phyloP scores from a whole-genome alignment of 1,140 invertebrate genomes.

The Drosophila pachea region DNA sequence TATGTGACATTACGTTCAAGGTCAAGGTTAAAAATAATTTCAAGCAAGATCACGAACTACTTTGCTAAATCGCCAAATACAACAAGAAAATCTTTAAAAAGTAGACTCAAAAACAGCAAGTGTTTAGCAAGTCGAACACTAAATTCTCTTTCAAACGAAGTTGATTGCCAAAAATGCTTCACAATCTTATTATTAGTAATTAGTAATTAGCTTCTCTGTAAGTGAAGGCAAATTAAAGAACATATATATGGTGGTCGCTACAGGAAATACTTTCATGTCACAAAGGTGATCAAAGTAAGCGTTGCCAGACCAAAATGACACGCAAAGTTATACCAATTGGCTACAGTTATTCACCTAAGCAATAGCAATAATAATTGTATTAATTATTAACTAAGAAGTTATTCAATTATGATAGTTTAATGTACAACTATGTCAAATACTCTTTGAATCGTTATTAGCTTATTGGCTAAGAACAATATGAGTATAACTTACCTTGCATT shows the following conservation, averaged over 20 bases:
- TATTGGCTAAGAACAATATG: neutral
- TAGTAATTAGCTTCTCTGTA: too few species aligned
- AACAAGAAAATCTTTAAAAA: neutral
- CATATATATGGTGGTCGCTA: neutral
- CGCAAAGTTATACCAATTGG: conserved; percentile 64
- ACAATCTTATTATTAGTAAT: too few species aligned
- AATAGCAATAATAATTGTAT: too few species aligned
- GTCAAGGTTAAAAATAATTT: conserved; percentile 56
- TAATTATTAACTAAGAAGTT: too few species aligned
- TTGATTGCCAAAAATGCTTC: too few species aligned
- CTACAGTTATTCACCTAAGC: neutral
- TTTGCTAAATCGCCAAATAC: neutral
- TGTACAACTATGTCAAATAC: neutral
- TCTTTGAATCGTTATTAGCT: neutral
- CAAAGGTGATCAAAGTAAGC: too few species aligned
- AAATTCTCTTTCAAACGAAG: neutral
- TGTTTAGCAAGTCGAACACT: neutral
- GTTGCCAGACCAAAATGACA: conserved; percentile 43
- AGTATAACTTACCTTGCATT: conserved; percentile 83
- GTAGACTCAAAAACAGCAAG: neutral
- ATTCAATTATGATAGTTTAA: too few species aligned
- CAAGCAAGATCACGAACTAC: conserved; percentile 21
- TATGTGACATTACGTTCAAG: conserved; percentile 48
- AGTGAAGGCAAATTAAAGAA: neutral
- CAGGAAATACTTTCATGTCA: too few species aligned